Evolutionary conservation across 2,797 vertebrate species (phyloP).

Genomic region (Lagocephalus sceleratus): DNA sequence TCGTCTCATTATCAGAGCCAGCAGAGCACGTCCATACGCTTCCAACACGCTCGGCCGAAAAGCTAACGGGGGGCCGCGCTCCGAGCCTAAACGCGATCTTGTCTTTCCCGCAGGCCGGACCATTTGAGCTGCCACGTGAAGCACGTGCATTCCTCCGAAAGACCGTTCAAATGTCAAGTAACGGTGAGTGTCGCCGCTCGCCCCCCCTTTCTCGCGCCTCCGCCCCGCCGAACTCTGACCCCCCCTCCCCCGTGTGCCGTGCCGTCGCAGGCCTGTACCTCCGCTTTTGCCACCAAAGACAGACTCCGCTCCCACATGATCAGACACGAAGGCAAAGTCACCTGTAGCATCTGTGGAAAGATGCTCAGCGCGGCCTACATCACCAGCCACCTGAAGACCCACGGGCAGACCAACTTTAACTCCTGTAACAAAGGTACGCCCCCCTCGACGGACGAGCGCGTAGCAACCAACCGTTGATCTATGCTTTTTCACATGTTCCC

Average conservation of each 20-base stretch:
- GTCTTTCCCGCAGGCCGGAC: constrained; percentile 84
- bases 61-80: background rate
- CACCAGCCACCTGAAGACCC: constrained; percentile 99
- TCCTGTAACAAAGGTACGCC: constrained; percentile 91
- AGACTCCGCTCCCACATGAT: constrained; percentile 99
- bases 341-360: constrained; percentile 99
- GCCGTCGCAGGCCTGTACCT: constrained; percentile 88
- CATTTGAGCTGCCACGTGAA: constrained; percentile 99
- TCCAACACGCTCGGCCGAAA: constrained; percentile 2
- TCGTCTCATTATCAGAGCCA: constrained; percentile 55
- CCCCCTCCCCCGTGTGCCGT: constrained; percentile 4
- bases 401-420: constrained; percentile 96
- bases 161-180: constrained; percentile 99
- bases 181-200: constrained; percentile 85
- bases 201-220: fast-evolving
- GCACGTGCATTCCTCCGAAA: constrained; percentile 99
- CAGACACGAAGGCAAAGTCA: constrained; percentile 97
- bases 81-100: background rate
- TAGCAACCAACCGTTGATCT: background rate
- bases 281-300: constrained; percentile 99
- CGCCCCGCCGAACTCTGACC: constrained; percentile 28
- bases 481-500: constrained; percentile 12
- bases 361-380: constrained; percentile 98
- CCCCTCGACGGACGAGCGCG: background rate
- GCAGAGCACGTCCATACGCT: constrained; percentile 37